Evolutionary conservation across 92 coral and sea anemone species (phyloP).

Genomic region (Porites rus): DNA sequence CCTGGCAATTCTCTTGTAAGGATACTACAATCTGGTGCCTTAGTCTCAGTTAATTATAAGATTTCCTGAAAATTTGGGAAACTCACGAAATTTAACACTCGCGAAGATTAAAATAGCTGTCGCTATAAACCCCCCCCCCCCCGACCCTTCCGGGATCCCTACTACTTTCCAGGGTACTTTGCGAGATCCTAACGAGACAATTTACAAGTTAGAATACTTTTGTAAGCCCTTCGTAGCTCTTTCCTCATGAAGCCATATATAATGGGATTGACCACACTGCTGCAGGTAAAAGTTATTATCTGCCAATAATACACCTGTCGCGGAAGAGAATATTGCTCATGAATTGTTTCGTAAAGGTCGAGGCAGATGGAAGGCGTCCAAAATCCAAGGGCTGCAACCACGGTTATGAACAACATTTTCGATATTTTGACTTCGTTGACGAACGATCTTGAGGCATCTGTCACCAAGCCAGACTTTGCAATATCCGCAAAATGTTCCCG

Average conservation of each 20-base stretch:
- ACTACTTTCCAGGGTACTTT: too few relatives aligned
- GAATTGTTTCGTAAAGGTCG: constrained; percentile 28
- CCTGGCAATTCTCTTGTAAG: too few relatives aligned
- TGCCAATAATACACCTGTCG: constrained; percentile 33
- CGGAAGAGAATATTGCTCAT: constrained; percentile 23
- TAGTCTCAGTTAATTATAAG: too few relatives aligned
- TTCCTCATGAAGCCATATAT: constrained; percentile 44
- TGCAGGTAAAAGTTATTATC: constrained; percentile 1
- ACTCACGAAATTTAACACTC: too few relatives aligned
- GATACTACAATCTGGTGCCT: too few relatives aligned
- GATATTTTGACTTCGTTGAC: constrained; percentile 33
- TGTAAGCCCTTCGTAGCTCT: constrained; percentile 35
- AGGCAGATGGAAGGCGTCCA: constrained; percentile 33
- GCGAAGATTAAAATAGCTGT: too few relatives aligned
- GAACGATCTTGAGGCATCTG: constrained; percentile 17
- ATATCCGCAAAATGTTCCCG: constrained; percentile 31
- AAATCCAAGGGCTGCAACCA: constrained; percentile 17
- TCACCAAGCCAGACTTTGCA: constrained; percentile 7
- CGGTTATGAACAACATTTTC: constrained; percentile 29
- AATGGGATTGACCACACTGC: constrained; percentile 36
- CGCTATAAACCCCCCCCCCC: too few relatives aligned
- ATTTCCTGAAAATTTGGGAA: too few relatives aligned
- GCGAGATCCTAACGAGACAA: too few relatives aligned
- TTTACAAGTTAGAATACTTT: constrained; percentile 23
- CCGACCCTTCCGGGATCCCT: too few relatives aligned